Evolutionary conservation across 2,888 invertebrate species (phyloP).

Genomic region (Polietes domitor): DNA sequence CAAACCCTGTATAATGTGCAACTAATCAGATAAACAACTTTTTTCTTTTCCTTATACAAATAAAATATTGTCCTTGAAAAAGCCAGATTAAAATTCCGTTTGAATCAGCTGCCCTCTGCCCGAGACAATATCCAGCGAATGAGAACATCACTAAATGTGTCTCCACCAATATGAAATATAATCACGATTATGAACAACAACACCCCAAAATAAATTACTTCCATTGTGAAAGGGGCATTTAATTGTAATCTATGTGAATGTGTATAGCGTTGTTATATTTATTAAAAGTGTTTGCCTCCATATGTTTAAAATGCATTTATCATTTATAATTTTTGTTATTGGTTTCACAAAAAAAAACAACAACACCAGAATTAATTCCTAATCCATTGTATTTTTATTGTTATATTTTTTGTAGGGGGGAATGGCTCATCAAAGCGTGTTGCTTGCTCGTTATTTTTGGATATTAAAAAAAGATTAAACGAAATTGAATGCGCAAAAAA

Average conservation of each 20-base stretch:
- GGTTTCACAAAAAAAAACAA: background rate
- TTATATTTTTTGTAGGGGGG: too few relatives aligned
- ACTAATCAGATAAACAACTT: too few relatives aligned
- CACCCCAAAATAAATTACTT: background rate
- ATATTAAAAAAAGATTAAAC: background rate
- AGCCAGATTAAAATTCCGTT: too few relatives aligned
- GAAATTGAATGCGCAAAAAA: background rate
- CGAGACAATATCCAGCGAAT: too few relatives aligned
- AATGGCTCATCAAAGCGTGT: background rate
- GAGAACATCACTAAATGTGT: background rate
- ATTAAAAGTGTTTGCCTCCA: background rate
- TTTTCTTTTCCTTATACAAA: too few relatives aligned
- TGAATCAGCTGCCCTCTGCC: too few relatives aligned
- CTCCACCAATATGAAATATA: background rate
- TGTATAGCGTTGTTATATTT: background rate
- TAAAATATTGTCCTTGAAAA: too few relatives aligned
- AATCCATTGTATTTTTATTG: background rate
- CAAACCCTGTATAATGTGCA: too few relatives aligned
- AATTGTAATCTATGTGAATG: background rate
- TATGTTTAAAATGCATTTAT: slow-evolving; percentile 1
- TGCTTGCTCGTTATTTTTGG: slow-evolving; percentile 49
- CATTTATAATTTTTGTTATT: background rate
- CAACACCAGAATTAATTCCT: background rate
- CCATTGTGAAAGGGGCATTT: background rate
- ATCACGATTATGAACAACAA: background rate